Percentiles rank a stretch among this genome's conserved stretches.
phyloP scores from a whole-genome alignment of 2,888 invertebrate species.

The Vanessa cardui region DNA sequence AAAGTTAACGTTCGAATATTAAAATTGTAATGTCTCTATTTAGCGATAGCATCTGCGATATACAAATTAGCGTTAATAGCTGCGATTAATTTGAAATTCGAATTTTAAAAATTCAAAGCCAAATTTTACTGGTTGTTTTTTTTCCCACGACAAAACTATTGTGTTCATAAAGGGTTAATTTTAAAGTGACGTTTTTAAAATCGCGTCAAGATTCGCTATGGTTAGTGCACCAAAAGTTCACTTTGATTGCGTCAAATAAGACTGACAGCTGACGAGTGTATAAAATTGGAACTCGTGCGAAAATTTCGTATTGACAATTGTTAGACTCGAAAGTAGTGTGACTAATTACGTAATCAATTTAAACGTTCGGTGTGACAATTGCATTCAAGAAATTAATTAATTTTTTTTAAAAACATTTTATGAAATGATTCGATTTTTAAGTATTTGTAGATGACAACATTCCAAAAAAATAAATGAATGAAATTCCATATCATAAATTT shows the following conservation, averaged over 20 bases:
- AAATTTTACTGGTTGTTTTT: conserved; percentile 32
- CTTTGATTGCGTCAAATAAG: conserved; percentile 70
- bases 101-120: conserved; percentile 29
- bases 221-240: conserved; percentile 59
- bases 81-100: conserved; percentile 41
- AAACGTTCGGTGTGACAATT: neutral
- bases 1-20: conserved; percentile 60
- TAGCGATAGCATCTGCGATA: conserved; percentile 59
- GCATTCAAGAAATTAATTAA: neutral
- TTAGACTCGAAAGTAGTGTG: conserved; percentile 45
- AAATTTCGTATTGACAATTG: conserved; percentile 50
- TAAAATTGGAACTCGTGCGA: conserved; percentile 74
- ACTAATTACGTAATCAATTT: conserved; percentile 50
- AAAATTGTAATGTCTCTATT: conserved; percentile 59
- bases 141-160: conserved; percentile 59
- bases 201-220: conserved; percentile 69
- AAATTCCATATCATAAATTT: too few species aligned
- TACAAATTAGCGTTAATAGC: conserved; percentile 44
- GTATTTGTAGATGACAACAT: too few species aligned
- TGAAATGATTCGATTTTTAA: too few species aligned
- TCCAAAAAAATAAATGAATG: too few species aligned
- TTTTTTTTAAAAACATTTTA: neutral
- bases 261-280: conserved; percentile 75
- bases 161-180: conserved; percentile 68
- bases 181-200: conserved; percentile 74